Evolutionary conservation across 2,888 invertebrate genomes (phyloP).

Genomic region (Diaperis boleti): DNA sequence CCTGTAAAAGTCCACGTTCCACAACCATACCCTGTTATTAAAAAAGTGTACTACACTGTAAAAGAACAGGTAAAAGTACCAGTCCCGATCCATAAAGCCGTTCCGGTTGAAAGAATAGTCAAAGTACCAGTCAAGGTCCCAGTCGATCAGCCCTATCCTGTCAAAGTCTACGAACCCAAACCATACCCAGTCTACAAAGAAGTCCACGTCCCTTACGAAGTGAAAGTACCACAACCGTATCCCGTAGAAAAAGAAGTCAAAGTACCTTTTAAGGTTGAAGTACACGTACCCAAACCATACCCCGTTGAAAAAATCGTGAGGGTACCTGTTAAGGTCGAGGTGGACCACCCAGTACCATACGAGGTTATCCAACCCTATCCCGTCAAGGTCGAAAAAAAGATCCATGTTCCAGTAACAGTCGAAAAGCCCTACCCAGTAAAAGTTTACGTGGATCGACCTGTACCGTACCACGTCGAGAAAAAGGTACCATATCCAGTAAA

Average conservation of each 20-base stretch:
- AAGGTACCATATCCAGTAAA: slow-evolving; percentile 79
- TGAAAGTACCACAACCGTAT: slow-evolving; percentile 76
- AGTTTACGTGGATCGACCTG: slow-evolving; percentile 74
- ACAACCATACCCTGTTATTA: slow-evolving; percentile 38
- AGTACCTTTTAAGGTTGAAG: slow-evolving; percentile 74
- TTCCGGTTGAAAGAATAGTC: slow-evolving; percentile 80
- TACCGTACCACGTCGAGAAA: slow-evolving; percentile 79
- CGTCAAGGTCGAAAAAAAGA: slow-evolving; percentile 76
- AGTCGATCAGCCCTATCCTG: slow-evolving; percentile 76
- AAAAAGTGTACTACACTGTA: slow-evolving; percentile 32
- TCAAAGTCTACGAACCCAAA: slow-evolving; percentile 78
- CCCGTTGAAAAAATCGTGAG: slow-evolving; percentile 79
- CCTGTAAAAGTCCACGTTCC: slow-evolving; percentile 74
- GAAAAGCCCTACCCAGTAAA: slow-evolving; percentile 70
- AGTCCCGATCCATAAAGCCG: slow-evolving; percentile 70
- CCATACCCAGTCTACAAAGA: slow-evolving; percentile 79
- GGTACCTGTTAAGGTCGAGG: slow-evolving; percentile 74
- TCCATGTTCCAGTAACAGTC: too few species aligned
- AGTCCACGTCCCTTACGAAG: slow-evolving; percentile 76
- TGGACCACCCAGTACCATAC: slow-evolving; percentile 75
- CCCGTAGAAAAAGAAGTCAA: slow-evolving; percentile 76
- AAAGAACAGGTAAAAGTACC: slow-evolving; percentile 69
- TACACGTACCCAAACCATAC: slow-evolving; percentile 77
- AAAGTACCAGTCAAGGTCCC: slow-evolving; percentile 77
- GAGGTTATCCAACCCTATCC: slow-evolving; percentile 75